Evolutionary conservation across 2,888 invertebrate species (phyloP).

Genomic region (Pediacus dermestoides): DNA sequence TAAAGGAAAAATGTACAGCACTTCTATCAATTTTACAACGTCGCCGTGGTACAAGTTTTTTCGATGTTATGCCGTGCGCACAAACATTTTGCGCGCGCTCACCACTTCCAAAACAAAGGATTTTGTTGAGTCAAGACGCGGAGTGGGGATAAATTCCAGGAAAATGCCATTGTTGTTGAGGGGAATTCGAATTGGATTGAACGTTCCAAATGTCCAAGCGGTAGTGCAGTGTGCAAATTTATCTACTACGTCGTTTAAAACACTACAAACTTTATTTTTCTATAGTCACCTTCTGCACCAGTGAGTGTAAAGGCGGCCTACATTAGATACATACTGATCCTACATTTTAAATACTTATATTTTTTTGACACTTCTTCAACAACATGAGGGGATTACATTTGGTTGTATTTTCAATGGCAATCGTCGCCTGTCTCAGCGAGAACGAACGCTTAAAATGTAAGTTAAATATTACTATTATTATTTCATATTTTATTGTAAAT

Average conservation of each 20-base stretch:
- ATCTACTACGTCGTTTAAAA: slow-evolving; percentile 12
- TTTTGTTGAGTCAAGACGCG: slow-evolving; percentile 25
- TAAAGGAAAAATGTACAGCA: no score
- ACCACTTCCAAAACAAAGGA: slow-evolving; percentile 25
- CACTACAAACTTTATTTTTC: slow-evolving; percentile 21
- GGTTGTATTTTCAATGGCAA: no score
- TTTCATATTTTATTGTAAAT: no score
- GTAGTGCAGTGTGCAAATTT: slow-evolving; percentile 36
- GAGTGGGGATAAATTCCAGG: slow-evolving; percentile 8
- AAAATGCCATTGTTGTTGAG: slow-evolving; percentile 9
- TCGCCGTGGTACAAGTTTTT: slow-evolving; percentile 12
- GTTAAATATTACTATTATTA: no score
- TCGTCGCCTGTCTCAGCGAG: no score
- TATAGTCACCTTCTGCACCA: slow-evolving; percentile 79
- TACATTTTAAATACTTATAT: no score
- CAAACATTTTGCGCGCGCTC: slow-evolving; percentile 20
- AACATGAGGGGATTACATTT: no score
- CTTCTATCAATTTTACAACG: slow-evolving; percentile 11
- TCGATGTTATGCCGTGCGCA: slow-evolving; percentile 25
- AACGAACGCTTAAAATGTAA: no score
- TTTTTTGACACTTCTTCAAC: no score
- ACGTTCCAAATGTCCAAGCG: slow-evolving; percentile 9
- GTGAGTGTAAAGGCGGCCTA: slow-evolving; percentile 82
- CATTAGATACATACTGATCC: no score
- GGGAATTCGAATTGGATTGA: slow-evolving; percentile 6